Base-by-base conservation (phyloP, 1,140 invertebrate genomes). In the Heliconius hewitsoni region DNA sequence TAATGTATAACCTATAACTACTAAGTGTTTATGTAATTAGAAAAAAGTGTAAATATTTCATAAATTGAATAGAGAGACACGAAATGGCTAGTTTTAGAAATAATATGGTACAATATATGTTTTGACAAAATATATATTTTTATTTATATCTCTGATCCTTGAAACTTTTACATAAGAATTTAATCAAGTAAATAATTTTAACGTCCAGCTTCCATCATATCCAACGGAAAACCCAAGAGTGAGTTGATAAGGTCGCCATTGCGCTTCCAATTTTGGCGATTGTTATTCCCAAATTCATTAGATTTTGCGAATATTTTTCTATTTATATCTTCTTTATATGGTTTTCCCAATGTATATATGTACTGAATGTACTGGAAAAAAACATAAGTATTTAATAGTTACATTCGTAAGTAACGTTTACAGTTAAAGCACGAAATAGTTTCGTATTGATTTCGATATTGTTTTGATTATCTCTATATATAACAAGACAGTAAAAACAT, bases 161-260 rank as follows among this genome's bases (percentile, higher is more conserved):
- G 60, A 66, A 9, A 3, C 23, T 27, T 66, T 66, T 66, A 37
- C 27, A 8, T 46, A 46, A 46, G 42, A 5, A 46, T 16, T 9
- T 23, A 60, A 27, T 30, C 27, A 66, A 13, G 27, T 30, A 16
- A 6, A 66, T 66, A 55, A 77, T 23, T 73, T 74, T 89, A 95
- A 86, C 95, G 95, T 75, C 97, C 97, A 23, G 96, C 96, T 80
- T 96, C 96, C 81, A 96, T 96, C 95, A 97, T 96, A 78, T 96
- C 96, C 83, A 97, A 97, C 18, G 97, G 97, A 42, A 97, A 86
- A 39, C 96, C 96, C 1, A 97, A 88, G 2, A 97, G 90, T 2
- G 96, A 96, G 84, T 97, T 97, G 77, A 97, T 97, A 8, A 97
- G 91, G 84, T 97, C 97, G 0, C 96, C 97, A 85, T 97, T 97